A percentile compares a stretch with the other conserved stretches of the same genome.
Conservation (phyloP, 2,797 vertebrate species). For the Peromyscus eremicus region DNA sequence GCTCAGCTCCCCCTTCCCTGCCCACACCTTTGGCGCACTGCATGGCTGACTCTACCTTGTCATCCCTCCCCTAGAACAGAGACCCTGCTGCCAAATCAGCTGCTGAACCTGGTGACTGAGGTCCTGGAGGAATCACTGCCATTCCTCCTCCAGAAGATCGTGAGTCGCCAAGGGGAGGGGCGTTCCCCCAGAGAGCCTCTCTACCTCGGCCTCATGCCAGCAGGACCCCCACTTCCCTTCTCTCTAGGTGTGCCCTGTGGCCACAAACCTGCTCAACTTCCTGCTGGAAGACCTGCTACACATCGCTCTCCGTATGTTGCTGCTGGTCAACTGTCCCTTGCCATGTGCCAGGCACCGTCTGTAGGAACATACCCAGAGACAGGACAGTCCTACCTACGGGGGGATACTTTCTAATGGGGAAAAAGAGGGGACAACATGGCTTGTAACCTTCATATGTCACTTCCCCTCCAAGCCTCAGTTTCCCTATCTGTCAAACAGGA, state of each 20-base stretch:
- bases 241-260: slow-evolving; percentile 60
- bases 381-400: neutral
- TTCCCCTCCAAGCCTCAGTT: neutral
- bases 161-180: neutral
- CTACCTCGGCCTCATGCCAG: neutral
- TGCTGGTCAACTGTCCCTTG: neutral
- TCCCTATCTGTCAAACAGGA: slow-evolving; percentile 2
- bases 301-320: neutral
- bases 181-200: neutral
- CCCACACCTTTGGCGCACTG: neutral
- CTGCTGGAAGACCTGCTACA: slow-evolving; percentile 66
- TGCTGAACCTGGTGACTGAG: neutral
- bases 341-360: neutral
- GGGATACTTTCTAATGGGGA: neutral
- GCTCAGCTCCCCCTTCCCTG: too few relatives aligned
- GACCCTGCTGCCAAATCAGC: neutral
- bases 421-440: neutral
- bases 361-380: neutral
- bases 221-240: neutral
- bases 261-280: slow-evolving; percentile 32
- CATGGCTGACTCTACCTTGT: neutral
- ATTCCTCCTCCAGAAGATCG: slow-evolving; percentile 69
- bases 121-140: slow-evolving; percentile 43
- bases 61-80: neutral
- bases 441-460: neutral